These are phyloP conservation scores for Acridotheres tristis DNA, from an alignment of 2,797 vertebrate genomes.

Conservation along the genomic window DNA sequence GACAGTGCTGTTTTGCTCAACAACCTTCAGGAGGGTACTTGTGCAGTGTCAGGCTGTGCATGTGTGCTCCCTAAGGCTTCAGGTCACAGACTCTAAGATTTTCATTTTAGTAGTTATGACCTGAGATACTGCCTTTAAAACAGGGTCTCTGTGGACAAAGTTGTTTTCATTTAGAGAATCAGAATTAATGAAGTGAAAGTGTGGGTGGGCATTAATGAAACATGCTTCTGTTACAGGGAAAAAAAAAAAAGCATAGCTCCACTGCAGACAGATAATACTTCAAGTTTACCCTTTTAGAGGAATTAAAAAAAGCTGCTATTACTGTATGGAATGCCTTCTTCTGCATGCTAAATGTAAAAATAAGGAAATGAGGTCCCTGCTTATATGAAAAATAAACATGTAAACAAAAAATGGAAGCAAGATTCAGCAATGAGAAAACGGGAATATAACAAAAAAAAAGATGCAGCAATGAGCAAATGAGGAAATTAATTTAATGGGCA, in stretches of 20 bases:
- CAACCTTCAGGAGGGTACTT: fast-evolving
- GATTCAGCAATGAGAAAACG: not conserved
- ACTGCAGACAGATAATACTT: not conserved
- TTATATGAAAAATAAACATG: not conserved
- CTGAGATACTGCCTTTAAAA: not conserved
- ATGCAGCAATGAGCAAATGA: not conserved
- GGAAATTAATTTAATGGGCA: not conserved
- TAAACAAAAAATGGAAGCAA: not conserved
- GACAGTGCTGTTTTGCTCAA: not conserved
- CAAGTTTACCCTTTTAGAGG: not conserved
- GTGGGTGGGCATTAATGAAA: not conserved
- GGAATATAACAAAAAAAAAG: not conserved
- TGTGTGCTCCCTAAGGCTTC: not conserved
- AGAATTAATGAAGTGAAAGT: conserved; percentile 11
- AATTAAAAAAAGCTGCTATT: not conserved
- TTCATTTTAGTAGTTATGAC: not conserved
- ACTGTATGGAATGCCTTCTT: not conserved
- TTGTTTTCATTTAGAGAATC: conserved; percentile 26
- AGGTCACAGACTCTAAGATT: not conserved
- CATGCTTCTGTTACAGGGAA: not conserved
- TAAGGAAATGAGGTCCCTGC: not conserved
- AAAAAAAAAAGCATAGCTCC: not conserved
- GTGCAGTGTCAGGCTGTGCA: not conserved
- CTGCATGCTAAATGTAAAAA: not conserved
- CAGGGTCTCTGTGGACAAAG: not conserved